phyloP scores from a whole-genome alignment of 2,888 invertebrate species.

The Sycophila texana region DNA sequence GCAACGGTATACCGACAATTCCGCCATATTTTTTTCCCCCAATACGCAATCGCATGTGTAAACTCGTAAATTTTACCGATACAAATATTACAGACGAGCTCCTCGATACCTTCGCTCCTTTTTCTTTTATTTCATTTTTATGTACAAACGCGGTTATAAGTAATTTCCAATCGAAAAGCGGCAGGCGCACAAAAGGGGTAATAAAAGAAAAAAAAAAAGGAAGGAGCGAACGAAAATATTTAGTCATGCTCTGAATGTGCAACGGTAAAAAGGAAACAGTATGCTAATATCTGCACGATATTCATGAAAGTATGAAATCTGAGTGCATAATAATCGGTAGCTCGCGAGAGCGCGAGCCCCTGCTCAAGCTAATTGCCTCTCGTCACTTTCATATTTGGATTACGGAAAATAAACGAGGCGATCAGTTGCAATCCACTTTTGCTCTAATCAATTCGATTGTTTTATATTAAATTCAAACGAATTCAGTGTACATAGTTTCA shows the following conservation, averaged over 20 bases:
- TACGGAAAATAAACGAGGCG: too few relatives aligned
- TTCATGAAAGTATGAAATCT: slow-evolving; percentile 41
- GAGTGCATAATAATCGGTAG: slow-evolving; percentile 30
- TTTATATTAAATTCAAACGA: too few relatives aligned
- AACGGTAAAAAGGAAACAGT: slow-evolving; percentile 31
- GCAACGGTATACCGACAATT: slow-evolving; percentile 31
- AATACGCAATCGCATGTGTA: slow-evolving; percentile 9
- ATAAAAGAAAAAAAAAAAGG: not conserved
- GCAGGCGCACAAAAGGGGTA: not conserved
- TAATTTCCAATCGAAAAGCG: not conserved
- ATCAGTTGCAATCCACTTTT: too few relatives aligned
- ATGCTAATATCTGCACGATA: slow-evolving; percentile 20
- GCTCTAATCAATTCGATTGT: too few relatives aligned
- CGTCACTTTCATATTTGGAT: too few relatives aligned
- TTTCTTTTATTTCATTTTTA: too few relatives aligned
- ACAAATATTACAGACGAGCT: not conserved
- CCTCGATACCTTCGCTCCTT: too few relatives aligned
- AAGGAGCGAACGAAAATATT: not conserved
- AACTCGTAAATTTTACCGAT: not conserved
- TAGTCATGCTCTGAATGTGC: slow-evolving; percentile 29
- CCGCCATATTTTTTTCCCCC: slow-evolving; percentile 6
- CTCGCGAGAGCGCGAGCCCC: slow-evolving; percentile 10
- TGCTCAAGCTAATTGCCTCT: not conserved
- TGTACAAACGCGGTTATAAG: too few relatives aligned
- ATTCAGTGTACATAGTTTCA: too few relatives aligned